A percentile compares a stretch with the other conserved stretches of the same genome.
Evolutionary conservation across 2,113 vertebrate species (phyloP).

Genomic region (Nesogale talazaci): DNA sequence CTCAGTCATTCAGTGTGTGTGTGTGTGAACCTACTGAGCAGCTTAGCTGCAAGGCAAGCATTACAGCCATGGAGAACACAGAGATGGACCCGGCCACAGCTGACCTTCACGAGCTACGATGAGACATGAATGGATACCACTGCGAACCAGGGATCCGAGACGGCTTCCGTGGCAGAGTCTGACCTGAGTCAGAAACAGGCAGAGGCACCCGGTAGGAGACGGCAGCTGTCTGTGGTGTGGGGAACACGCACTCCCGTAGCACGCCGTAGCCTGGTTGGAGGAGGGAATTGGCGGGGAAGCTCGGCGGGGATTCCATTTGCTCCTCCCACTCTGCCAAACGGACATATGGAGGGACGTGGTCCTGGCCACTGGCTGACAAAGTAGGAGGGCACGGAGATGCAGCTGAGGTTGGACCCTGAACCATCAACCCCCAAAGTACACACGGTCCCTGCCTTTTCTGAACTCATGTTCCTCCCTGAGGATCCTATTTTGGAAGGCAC

Average conservation of each 20-base stretch:
- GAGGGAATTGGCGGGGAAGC: rapidly evolving
- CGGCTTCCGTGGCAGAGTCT: no score
- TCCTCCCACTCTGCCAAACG: rapidly evolving
- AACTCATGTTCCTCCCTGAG: rapidly evolving
- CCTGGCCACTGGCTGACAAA: rapidly evolving
- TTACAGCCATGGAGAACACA: rapidly evolving
- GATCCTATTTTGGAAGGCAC: background rate
- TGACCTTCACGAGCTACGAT: background rate
- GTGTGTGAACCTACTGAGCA: no score
- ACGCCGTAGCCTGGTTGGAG: rapidly evolving
- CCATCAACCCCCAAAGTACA: background rate
- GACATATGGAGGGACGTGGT: rapidly evolving
- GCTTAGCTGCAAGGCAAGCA: no score
- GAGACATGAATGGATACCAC: rapidly evolving
- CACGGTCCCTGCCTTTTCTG: rapidly evolving
- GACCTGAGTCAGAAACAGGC: no score
- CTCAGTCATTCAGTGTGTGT: no score
- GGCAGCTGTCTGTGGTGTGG: no score
- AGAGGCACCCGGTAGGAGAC: no score
- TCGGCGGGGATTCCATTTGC: rapidly evolving
- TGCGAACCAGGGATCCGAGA: rapidly evolving
- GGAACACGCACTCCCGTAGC: background rate
- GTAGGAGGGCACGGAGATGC: background rate
- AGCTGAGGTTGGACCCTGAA: no score
- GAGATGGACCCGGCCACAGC: background rate